Evolutionary conservation across 2,113 vertebrate genomes (phyloP), one percentile per base, ranked within the genome.

Genomic region (Bubo bubo): DNA sequence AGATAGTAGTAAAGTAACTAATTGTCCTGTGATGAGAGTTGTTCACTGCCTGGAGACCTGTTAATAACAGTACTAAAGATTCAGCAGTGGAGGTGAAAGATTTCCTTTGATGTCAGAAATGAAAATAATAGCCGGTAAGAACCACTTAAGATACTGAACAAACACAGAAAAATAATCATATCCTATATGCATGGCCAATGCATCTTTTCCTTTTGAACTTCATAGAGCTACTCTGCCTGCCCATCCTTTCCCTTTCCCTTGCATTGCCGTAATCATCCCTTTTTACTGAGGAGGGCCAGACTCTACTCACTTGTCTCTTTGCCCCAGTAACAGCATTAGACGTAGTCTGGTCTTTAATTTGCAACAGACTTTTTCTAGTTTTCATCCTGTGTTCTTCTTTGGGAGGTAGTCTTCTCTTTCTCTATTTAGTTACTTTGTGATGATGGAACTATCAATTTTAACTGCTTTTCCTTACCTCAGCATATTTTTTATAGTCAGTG

Each of bases 161-260:
- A 68, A 23, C 17, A 50, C 50, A 85, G 35, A 52, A 59, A 30
- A 82, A 23, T 30, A 52, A 23, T 52, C 5, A 1, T 14, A 26
- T 43, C 23, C 50, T 86, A 4, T 5, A 0, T 35, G 9, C 19
- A 2, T 0, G 0, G 53, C 15, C 24, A 62, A 1, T 24, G 26
- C 34, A 39, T 93, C 68, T 59, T 56, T 79, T 58, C 35, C 56
- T 91, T 56, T 49, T 32, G 30, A 41, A n/a, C 20, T 43, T 85
- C 10, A 7, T 0, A 13, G 56, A 49, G 10, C n/a, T 74, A 3
- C 35, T 81, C 74, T 75, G 14, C 39, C 49, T 86, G 52, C 52
- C 53, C 53, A 32, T 77, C 47, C 52, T 67, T 55, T 72, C 45
- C 32, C 15, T 82, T 64, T 43, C 4, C 35, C 13, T 12, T 21